Conservation (phyloP, 2,113 vertebrate genomes). For the Prunella himalayana region DNA sequence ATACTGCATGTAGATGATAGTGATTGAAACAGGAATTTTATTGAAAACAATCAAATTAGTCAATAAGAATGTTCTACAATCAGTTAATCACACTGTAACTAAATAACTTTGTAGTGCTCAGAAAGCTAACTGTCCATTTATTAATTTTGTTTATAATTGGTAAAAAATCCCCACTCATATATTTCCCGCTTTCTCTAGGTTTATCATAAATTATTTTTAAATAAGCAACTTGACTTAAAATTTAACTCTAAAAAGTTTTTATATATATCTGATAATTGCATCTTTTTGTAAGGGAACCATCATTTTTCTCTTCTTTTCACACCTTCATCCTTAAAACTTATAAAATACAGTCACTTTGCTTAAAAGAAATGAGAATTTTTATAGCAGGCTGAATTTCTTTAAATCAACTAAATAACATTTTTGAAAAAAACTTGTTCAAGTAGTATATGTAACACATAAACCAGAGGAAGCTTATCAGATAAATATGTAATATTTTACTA, state of each 20-base stretch:
- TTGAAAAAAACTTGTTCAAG: not conserved
- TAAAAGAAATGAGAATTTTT: not conserved
- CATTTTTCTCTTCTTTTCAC: not conserved
- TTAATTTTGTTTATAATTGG: not conserved
- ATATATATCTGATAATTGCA: not conserved
- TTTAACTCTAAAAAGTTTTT: not conserved
- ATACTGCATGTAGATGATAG: not conserved
- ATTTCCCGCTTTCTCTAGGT: not conserved
- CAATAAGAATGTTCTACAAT: not conserved
- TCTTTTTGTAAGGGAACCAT: not conserved
- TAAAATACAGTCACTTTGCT: not conserved
- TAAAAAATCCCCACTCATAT: fast-evolving
- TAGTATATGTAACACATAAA: not conserved
- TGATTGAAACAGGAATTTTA: not conserved
- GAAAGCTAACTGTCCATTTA: not conserved
- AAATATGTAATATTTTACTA: not conserved
- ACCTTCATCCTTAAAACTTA: not conserved
- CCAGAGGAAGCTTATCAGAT: not conserved
- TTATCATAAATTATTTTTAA: not conserved
- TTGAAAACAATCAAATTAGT: not conserved
- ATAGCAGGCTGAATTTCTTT: not conserved
- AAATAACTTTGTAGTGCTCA: not conserved
- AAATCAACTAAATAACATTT: not conserved
- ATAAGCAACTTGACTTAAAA: not conserved
- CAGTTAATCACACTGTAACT: not conserved